These are phyloP conservation scores for Physocephala rufipes DNA, from an alignment of 2,888 invertebrate species.

Conservation along the genomic window DNA sequence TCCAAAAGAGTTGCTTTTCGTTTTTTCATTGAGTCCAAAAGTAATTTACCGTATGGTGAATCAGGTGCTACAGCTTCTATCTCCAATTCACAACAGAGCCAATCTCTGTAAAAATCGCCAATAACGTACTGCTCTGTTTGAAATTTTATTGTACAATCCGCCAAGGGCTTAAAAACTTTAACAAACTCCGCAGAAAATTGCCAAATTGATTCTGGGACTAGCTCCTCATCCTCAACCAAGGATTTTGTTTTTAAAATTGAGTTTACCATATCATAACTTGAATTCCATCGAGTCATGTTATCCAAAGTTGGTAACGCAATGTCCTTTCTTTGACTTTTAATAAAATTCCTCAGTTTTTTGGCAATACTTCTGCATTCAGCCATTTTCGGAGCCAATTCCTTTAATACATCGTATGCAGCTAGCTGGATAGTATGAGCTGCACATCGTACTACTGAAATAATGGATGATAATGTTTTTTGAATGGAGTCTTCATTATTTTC, in stretches of 20 bases:
- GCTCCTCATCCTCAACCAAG: neutral
- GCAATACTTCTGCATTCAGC: constrained; percentile 19
- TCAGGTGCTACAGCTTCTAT: no score
- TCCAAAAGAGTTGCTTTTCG: no score
- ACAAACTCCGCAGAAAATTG: no score
- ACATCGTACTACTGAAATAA: constrained; percentile 33
- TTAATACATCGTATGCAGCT: constrained; percentile 23
- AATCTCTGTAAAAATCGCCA: no score
- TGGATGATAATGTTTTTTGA: no score
- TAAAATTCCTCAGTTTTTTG: constrained; percentile 16
- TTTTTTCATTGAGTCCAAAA: no score
- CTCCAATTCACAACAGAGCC: no score
- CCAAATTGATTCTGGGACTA: neutral
- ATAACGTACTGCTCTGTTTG: no score
- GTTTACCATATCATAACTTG: constrained; percentile 1
- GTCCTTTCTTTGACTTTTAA: constrained; percentile 9
- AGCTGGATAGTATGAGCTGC: constrained; percentile 32
- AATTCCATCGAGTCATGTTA: constrained; percentile 8
- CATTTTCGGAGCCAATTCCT: neutral
- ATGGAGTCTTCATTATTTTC: no score
- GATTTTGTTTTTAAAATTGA: neutral
- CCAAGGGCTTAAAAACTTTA: no score
- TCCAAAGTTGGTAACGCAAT: neutral
- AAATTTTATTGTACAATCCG: no score
- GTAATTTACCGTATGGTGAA: no score